Conservation (phyloP, 2,797 vertebrate species). For the Clarias pachynema region DNA sequence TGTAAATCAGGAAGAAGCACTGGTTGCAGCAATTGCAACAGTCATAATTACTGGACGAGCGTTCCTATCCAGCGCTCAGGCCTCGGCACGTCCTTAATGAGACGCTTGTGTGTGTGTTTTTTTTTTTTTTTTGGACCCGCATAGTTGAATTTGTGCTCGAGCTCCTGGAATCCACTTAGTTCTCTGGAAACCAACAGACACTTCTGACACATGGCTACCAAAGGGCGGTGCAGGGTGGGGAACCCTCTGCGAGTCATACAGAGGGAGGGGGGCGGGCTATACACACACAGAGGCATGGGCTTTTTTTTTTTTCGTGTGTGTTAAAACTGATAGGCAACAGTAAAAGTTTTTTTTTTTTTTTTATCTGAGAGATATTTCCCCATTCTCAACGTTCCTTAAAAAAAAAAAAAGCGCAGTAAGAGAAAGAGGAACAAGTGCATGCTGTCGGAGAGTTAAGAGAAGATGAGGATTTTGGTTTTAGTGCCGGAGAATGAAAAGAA, state of each 20-base stretch:
- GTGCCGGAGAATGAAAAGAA: slow-evolving; percentile 76
- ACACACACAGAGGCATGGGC: neutral
- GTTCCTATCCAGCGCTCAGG: neutral
- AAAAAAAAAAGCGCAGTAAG: slow-evolving; percentile 19
- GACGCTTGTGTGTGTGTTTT: no score
- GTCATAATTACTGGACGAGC: slow-evolving; percentile 13
- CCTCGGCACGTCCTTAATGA: slow-evolving; percentile 8
- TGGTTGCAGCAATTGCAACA: slow-evolving; percentile 2
- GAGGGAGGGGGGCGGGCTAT: slow-evolving; percentile 23
- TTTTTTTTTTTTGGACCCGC: slow-evolving; percentile 4
- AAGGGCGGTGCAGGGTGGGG: slow-evolving; percentile 41
- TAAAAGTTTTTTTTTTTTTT: slow-evolving; percentile 34
- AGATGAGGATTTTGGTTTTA: slow-evolving; percentile 75
- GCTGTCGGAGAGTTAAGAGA: slow-evolving; percentile 47
- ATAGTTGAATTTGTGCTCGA: slow-evolving; percentile 46
- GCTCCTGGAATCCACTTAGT: slow-evolving; percentile 46
- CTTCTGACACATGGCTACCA: slow-evolving; percentile 62
- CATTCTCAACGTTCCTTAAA: slow-evolving; percentile 59
- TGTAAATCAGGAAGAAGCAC: slow-evolving; percentile 25
- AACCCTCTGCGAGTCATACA: neutral
- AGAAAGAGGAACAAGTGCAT: slow-evolving; percentile 54
- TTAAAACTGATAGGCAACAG: slow-evolving; percentile 11
- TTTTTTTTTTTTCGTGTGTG: slow-evolving; percentile 20
- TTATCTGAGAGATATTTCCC: slow-evolving; percentile 56
- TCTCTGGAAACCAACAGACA: slow-evolving; percentile 58